phyloP scores from a whole-genome alignment of 2,888 invertebrate genomes.

The Apodemia mormo region DNA sequence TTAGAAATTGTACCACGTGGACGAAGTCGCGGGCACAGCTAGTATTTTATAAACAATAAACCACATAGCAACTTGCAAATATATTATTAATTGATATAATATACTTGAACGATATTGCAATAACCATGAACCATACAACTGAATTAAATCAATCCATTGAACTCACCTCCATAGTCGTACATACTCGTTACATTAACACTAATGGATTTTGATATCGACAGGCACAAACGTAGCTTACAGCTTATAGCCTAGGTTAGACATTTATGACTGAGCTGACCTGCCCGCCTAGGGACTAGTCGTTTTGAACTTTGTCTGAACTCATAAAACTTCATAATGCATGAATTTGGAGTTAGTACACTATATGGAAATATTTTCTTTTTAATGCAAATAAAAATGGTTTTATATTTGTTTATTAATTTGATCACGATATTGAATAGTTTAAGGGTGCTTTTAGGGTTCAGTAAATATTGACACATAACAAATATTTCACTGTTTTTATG shows the following conservation, averaged over 20 bases:
- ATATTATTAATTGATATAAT: neutral
- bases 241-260: constrained; percentile 31
- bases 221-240: constrained; percentile 30
- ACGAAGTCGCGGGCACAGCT: no score
- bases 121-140: neutral
- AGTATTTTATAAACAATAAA: no score
- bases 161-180: neutral
- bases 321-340: constrained; percentile 38
- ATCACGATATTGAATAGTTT: neutral
- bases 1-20: no score
- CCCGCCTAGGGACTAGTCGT: constrained; percentile 36
- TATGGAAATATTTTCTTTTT: constrained; percentile 3
- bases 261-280: constrained; percentile 37
- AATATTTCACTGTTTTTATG: no score
- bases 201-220: constrained; percentile 20
- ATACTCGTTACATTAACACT: constrained; percentile 14
- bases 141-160: constrained; percentile 14
- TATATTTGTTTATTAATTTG: neutral
- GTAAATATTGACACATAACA: neutral
- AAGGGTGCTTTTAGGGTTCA: neutral
- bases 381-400: neutral
- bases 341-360: constrained; percentile 24
- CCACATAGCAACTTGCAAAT: neutral
- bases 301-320: constrained; percentile 33
- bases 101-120: neutral